Conservation (phyloP, 1,140 invertebrate species). For the Ruditapes philippinarum region DNA sequence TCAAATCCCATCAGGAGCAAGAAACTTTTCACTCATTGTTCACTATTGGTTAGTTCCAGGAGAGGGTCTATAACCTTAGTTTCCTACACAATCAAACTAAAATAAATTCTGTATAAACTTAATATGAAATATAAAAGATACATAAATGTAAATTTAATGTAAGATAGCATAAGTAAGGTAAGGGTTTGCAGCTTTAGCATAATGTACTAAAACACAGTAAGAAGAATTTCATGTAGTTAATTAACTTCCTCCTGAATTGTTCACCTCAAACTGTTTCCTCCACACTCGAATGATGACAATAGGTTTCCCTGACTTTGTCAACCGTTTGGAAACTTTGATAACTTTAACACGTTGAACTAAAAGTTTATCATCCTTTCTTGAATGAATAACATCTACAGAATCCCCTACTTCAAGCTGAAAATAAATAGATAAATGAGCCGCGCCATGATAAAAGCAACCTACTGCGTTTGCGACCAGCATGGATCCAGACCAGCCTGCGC, state of each 20-base stretch:
- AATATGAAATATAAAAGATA: too few relatives aligned
- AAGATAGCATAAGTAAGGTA: too few relatives aligned
- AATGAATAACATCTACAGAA: not conserved
- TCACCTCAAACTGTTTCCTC: conserved; percentile 24
- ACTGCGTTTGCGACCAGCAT: not conserved
- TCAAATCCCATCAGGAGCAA: too few relatives aligned
- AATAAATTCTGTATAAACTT: too few relatives aligned
- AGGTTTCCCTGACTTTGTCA: conserved; percentile 21
- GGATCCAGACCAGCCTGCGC: not conserved
- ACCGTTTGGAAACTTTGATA: not conserved
- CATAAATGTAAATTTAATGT: too few relatives aligned
- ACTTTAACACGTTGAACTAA: conserved; percentile 34
- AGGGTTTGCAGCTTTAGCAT: too few relatives aligned
- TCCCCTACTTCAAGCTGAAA: conserved; percentile 38
- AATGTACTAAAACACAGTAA: too few relatives aligned
- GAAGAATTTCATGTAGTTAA: too few relatives aligned
- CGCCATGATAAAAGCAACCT: not conserved
- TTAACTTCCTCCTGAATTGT: not conserved
- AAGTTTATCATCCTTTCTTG: not conserved
- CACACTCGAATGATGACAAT: conserved; percentile 4
- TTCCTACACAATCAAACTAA: too few relatives aligned
- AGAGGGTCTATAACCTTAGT: too few relatives aligned
- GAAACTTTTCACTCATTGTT: too few relatives aligned
- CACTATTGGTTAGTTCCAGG: too few relatives aligned
- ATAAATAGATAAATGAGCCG: not conserved